phyloP scores from a whole-genome alignment of 2,797 vertebrate species.

The Okamejei kenojei region DNA sequence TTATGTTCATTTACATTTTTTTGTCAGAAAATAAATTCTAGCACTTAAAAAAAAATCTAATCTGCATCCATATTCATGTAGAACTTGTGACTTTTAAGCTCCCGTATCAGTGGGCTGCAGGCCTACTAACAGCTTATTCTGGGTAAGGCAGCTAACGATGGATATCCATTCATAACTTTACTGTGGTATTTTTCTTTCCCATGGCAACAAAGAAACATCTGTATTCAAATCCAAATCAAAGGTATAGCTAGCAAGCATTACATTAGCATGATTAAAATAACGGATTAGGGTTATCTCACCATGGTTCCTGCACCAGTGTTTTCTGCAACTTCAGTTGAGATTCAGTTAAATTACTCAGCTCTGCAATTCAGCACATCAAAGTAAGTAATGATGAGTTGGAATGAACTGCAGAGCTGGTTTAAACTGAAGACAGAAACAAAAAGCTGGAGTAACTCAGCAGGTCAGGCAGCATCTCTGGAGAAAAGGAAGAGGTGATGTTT shows the following conservation, averaged over 20 bases:
- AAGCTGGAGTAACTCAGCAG: too few relatives aligned
- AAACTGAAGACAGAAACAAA: too few relatives aligned
- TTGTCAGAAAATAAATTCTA: background rate
- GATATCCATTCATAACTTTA: background rate
- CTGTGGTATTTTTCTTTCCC: background rate
- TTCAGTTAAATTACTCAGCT: background rate
- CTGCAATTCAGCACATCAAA: background rate
- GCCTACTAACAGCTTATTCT: background rate
- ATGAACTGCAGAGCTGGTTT: too few relatives aligned
- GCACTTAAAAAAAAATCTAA: background rate
- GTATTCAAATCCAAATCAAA: background rate
- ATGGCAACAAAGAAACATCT: background rate
- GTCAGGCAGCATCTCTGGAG: too few relatives aligned
- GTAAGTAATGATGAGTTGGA: background rate
- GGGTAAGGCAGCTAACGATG: background rate
- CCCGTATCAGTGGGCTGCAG: background rate
- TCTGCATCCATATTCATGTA: background rate
- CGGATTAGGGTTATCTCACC: background rate
- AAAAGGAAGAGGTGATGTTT: too few relatives aligned
- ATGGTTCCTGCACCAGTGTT: constrained; percentile 2
- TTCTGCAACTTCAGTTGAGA: background rate
- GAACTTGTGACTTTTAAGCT: background rate
- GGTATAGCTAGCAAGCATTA: background rate
- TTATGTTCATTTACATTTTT: background rate
- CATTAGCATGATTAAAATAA: background rate